Evolutionary conservation across 2,797 vertebrate genomes (phyloP).

Genomic region (Gouania willdenowi): DNA sequence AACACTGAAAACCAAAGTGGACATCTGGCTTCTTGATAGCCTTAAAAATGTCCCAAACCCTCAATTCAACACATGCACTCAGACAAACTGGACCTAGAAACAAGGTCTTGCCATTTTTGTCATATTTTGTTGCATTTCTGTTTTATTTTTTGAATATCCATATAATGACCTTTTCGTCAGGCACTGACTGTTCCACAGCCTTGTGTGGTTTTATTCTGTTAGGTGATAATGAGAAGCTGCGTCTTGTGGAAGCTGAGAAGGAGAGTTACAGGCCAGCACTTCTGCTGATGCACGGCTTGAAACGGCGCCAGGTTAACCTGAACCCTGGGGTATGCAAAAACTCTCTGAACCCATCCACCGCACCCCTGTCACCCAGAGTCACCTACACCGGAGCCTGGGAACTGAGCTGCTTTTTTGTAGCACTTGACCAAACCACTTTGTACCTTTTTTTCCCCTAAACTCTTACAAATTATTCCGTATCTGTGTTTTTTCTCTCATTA

Average conservation of each 20-base stretch:
- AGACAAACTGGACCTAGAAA: no score
- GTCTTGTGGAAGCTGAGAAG: conserved; percentile 32
- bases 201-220: no score
- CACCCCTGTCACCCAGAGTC: neutral
- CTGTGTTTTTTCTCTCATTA: no score
- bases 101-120: no score
- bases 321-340: conserved; percentile 38
- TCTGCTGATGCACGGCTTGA: conserved; percentile 25
- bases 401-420: conserved; percentile 3
- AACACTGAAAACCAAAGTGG: conserved; percentile 5
- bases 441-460: no score
- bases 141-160: no score
- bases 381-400: conserved; percentile 2
- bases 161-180: neutral
- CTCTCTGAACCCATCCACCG: neutral
- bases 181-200: no score
- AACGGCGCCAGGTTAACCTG: conserved; percentile 41
- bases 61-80: no score
- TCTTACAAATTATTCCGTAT: no score
- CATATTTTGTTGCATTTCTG: no score
- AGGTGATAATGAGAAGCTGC: conserved; percentile 18
- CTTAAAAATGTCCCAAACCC: conserved; percentile 1
- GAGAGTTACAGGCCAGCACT: conserved; percentile 12
- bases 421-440: no score
- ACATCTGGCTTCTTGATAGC: neutral